These are phyloP conservation scores for Lithophane ornitopus DNA, from an alignment of 2,888 invertebrate species.

Conservation along the genomic window DNA sequence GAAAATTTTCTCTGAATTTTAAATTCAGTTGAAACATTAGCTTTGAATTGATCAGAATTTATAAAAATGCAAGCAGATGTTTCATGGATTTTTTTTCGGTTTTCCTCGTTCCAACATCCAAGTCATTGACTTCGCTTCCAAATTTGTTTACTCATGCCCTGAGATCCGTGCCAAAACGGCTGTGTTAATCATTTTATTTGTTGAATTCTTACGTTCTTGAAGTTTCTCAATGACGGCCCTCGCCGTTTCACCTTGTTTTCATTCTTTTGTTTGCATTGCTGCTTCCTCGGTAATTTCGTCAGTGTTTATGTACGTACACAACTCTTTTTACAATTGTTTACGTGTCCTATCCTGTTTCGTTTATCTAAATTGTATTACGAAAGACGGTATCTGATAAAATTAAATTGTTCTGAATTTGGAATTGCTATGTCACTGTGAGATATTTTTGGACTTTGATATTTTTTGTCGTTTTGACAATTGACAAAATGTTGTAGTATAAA, in stretches of 20 bases:
- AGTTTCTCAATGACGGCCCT: slow-evolving; percentile 65
- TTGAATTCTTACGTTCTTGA: slow-evolving; percentile 67
- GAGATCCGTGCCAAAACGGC: slow-evolving; percentile 80
- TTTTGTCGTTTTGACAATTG: slow-evolving; percentile 31
- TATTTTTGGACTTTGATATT: not conserved
- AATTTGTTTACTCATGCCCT: slow-evolving; percentile 84
- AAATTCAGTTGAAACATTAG: slow-evolving; percentile 37
- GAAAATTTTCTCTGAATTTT: slow-evolving; percentile 29
- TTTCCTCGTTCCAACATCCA: slow-evolving; percentile 64
- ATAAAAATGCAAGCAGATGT: slow-evolving; percentile 52
- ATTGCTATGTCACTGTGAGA: slow-evolving; percentile 20
- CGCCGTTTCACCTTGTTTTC: slow-evolving; percentile 74
- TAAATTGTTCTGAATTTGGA: slow-evolving; percentile 9
- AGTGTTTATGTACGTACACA: slow-evolving; percentile 66
- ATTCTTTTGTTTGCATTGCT: slow-evolving; percentile 78
- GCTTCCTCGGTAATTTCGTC: slow-evolving; percentile 78
- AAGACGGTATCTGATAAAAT: slow-evolving; percentile 58
- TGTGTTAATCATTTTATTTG: slow-evolving; percentile 75
- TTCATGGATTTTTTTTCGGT: slow-evolving; percentile 73
- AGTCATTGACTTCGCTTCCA: slow-evolving; percentile 84
- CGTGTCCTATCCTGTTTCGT: slow-evolving; percentile 67
- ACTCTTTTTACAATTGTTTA: slow-evolving; percentile 65
- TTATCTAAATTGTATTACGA: slow-evolving; percentile 50
- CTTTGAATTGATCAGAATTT: slow-evolving; percentile 25
- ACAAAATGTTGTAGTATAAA: slow-evolving; percentile 57